Base-by-base conservation (phyloP, 2,113 vertebrate genomes). In the Leuciscus idus region DNA sequence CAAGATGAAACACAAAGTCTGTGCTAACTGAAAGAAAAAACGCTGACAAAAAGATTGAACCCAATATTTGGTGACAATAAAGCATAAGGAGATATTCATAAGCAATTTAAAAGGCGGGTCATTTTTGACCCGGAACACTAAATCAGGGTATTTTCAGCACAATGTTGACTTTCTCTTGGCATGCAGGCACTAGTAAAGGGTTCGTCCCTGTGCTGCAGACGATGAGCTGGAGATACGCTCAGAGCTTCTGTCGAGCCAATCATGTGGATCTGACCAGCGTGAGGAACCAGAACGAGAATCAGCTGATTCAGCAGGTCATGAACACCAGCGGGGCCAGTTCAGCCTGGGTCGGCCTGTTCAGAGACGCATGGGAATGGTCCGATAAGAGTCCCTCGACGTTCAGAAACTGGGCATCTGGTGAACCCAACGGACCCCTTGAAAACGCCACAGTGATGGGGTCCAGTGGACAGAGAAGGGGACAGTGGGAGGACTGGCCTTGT, bases 401-500 rank as follows among this genome's bases (percentile, higher is more conserved):
- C 7, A 76, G 74, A 30, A 28, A 76, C 74, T 76, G 74, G 46
- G 46, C 3, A 2, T 1, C 9, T 9, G 1, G 0, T 39, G 68
- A 72, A 72, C 33, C 33, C 4, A 1, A 23, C 0, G 4, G 9
- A 21, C 0, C 6, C 1, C 9, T 23, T 39, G 68, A 70, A 1
- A 0, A 39, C 0, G 33, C 68, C 68, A 70, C 68, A 11, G 68
- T 70, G 68, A 33, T 70, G 19, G 19, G 21, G 33, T 2, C 1
- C 8, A 3, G 7, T 6, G 28, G 9, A 36, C 1, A 0, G 4
- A 33, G 0, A 78, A 2, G 1, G 28, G 19, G 9, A 6, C 17
- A 33, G n/a, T 75, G 72, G 43, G 36, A 48, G n/a, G 72, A 75
- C 43, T 75, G 72, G 72, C 43, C 72, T 1, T 75, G 72, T 26